These are phyloP conservation scores for Suncus etruscus DNA, from an alignment of 2,113 vertebrate genomes.

Conservation along the genomic window DNA sequence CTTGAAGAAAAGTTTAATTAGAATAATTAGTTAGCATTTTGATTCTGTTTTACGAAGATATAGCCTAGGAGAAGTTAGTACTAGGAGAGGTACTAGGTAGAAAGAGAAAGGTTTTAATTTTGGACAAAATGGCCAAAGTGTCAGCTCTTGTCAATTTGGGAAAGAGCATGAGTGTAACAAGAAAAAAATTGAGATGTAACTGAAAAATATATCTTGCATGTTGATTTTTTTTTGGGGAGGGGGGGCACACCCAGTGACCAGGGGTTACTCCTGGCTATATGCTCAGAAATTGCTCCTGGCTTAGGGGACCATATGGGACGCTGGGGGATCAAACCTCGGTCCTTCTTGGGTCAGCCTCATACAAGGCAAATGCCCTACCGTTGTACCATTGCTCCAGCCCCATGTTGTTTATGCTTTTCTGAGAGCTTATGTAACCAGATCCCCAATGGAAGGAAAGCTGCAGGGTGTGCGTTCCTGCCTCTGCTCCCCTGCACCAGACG, in stretches of 20 bases:
- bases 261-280: too few relatives aligned
- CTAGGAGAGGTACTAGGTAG: background rate
- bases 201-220: background rate
- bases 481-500: conserved; percentile 46
- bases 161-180: conserved; percentile 11
- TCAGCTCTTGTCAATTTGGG: background rate
- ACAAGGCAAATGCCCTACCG: too few relatives aligned
- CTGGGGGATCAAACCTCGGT: too few relatives aligned
- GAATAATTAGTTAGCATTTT: conserved; percentile 40
- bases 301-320: too few relatives aligned
- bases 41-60: conserved; percentile 35
- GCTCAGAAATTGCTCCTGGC: too few relatives aligned
- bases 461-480: conserved; percentile 5
- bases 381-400: too few relatives aligned
- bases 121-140: conserved; percentile 29
- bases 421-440: conserved; percentile 5
- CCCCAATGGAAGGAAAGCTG: conserved; percentile 56
- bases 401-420: background rate
- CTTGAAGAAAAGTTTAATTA: background rate
- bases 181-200: background rate
- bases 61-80: conserved; percentile 16
- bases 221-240: background rate
- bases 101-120: conserved; percentile 11
- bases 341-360: too few relatives aligned
- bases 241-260: too few relatives aligned